These are phyloP conservation scores for Phrynocephalus forsythii DNA, from an alignment of 2,797 vertebrate species.

Conservation along the genomic window DNA sequence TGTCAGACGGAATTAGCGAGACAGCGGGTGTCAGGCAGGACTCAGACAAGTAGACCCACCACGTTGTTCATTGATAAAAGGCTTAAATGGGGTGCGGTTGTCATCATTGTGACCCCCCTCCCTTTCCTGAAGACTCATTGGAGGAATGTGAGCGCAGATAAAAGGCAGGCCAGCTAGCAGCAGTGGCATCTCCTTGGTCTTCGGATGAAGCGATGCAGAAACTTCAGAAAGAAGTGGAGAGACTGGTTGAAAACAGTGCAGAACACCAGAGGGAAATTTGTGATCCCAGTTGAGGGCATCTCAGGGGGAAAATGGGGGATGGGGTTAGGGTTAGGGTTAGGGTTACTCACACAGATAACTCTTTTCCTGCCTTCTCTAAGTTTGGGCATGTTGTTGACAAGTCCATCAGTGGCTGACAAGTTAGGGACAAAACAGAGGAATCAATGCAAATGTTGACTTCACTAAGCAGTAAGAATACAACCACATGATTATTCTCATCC, in stretches of 20 bases:
- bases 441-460: too few relatives aligned
- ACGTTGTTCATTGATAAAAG: conserved; percentile 69
- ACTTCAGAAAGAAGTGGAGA: conserved; percentile 54
- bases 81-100: conserved; percentile 47
- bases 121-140: conserved; percentile 44
- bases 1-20: conserved; percentile 82
- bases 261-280: background rate
- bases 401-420: too few relatives aligned
- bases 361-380: conserved; percentile 53
- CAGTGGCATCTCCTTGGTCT: conserved; percentile 31
- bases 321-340: too few relatives aligned
- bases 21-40: conserved; percentile 70
- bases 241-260: conserved; percentile 50
- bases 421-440: too few relatives aligned
- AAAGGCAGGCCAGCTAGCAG: conserved; percentile 38
- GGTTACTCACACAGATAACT: too few relatives aligned
- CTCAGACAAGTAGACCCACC: conserved; percentile 75
- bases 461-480: too few relatives aligned
- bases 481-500: too few relatives aligned
- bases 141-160: conserved; percentile 43
- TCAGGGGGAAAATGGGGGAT: too few relatives aligned
- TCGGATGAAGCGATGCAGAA: conserved; percentile 32
- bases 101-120: conserved; percentile 49
- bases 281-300: too few relatives aligned
- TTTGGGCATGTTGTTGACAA: conserved; percentile 17